phyloP scores from a whole-genome alignment of 2,113 vertebrate genomes.

The Paradisaea rubra region DNA sequence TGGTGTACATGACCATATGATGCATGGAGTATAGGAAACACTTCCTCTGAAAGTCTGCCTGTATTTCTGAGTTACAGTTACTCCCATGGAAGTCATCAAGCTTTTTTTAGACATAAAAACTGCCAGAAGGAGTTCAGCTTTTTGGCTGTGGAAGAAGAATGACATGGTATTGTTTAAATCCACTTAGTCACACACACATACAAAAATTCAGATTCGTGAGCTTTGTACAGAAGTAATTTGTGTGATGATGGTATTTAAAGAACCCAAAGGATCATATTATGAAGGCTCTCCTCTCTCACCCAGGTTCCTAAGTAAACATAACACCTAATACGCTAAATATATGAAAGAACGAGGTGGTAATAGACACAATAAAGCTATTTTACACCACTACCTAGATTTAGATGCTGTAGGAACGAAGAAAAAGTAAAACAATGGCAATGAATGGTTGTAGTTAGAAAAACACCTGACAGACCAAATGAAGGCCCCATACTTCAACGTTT shows the following conservation, averaged over 20 bases:
- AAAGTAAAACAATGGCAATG: neutral
- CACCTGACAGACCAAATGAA: neutral
- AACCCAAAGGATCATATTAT: neutral
- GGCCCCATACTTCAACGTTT: neutral
- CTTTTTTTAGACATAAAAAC: neutral
- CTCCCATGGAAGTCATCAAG: neutral
- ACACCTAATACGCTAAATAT: neutral
- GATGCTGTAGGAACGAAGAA: neutral
- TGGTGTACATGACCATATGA: fast-evolving
- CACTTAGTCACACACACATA: neutral
- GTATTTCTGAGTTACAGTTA: neutral
- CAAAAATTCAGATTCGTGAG: neutral
- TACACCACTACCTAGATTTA: neutral
- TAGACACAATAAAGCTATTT: neutral
- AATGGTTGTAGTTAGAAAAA: neutral
- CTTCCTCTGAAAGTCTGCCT: neutral
- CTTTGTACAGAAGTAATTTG: neutral
- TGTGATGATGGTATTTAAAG: neutral
- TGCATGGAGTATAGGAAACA: fast-evolving
- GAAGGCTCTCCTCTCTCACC: neutral
- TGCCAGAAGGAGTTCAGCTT: neutral
- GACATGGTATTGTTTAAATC: neutral
- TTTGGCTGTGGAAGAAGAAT: neutral
- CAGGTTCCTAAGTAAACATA: neutral
- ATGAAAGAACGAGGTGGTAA: neutral